phyloP scores from a whole-genome alignment of 2,113 vertebrate genomes.

The Turnix velox region DNA sequence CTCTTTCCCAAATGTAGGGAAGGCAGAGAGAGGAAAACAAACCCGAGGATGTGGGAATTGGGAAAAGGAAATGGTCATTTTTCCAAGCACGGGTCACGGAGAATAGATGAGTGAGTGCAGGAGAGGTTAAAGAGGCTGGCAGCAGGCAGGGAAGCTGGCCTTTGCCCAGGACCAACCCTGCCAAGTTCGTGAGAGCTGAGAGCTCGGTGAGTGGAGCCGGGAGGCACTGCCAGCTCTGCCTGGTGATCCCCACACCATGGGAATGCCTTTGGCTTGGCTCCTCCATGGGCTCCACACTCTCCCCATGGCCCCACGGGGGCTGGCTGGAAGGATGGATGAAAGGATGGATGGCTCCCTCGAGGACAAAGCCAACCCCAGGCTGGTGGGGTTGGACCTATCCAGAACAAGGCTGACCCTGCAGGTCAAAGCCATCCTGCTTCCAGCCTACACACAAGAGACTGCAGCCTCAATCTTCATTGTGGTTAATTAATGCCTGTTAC shows the following conservation, averaged over 20 bases:
- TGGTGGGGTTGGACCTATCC: no score
- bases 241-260: neutral
- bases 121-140: neutral
- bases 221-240: neutral
- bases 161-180: conserved; percentile 37
- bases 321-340: neutral
- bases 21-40: conserved; percentile 57
- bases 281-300: fast-evolving
- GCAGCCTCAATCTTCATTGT: neutral
- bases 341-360: fast-evolving
- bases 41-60: conserved; percentile 40
- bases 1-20: conserved; percentile 17
- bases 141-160: conserved; percentile 16
- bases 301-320: neutral
- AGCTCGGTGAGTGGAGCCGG: neutral
- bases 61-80: conserved; percentile 55
- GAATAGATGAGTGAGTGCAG: conserved; percentile 32
- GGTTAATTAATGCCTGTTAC: neutral
- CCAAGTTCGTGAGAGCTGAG: neutral
- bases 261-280: neutral
- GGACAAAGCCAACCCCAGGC: no score
- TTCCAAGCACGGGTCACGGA: conserved; percentile 49
- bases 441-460: fast-evolving
- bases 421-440: fast-evolving
- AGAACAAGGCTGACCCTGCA: no score